These are phyloP conservation scores for Cheirogaleus major DNA, from an alignment of 2,797 vertebrate species.

Conservation along the genomic window DNA sequence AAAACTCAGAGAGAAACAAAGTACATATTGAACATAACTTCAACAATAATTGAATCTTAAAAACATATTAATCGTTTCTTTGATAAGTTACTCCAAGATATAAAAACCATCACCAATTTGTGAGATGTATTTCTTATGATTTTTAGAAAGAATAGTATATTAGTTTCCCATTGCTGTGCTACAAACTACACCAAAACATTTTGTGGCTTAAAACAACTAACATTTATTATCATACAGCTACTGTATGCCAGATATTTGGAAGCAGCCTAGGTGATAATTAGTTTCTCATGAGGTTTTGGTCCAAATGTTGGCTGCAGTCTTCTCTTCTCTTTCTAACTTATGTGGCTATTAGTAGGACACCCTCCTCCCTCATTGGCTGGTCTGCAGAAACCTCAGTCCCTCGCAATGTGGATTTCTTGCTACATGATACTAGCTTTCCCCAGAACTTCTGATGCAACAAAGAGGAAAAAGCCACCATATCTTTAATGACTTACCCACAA, in stretches of 20 bases:
- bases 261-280: not conserved
- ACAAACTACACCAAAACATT: not conserved
- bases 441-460: not conserved
- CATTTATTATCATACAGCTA: not conserved
- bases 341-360: not conserved
- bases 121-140: not conserved
- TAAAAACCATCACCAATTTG: not conserved
- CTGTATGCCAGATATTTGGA: not conserved
- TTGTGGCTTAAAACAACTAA: not conserved
- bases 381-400: not conserved
- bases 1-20: not conserved
- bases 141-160: not conserved
- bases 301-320: not conserved
- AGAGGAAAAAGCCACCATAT: not conserved
- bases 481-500: not conserved
- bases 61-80: not conserved
- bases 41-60: not conserved
- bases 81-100: not conserved
- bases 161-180: not conserved
- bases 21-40: not conserved
- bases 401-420: not conserved
- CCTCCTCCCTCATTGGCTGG: not conserved
- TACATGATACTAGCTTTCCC: not conserved
- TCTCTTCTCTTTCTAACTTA: not conserved
- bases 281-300: not conserved